Conservation (phyloP, 2,113 vertebrate species). For the Puffinus mauretanicus region DNA sequence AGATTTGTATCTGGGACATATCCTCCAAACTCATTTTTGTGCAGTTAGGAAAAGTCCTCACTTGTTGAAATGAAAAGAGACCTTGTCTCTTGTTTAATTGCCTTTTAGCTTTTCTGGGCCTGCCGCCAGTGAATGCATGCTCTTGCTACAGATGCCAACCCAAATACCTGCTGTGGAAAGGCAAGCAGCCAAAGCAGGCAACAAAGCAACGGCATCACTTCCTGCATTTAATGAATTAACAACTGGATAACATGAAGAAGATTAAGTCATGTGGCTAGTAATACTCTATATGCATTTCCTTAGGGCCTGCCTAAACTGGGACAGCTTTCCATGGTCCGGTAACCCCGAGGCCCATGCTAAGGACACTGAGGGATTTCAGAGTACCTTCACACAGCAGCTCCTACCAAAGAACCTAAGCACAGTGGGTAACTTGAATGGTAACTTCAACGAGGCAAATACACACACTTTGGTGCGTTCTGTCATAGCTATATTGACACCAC, state of each 20-base stretch:
- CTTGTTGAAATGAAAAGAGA: background rate
- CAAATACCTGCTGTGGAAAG: background rate
- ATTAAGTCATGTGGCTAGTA: background rate
- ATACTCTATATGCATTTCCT: background rate
- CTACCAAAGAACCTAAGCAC: background rate
- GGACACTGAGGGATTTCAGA: background rate
- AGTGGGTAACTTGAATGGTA: background rate
- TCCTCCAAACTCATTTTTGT: background rate
- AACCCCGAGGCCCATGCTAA: accelerated
- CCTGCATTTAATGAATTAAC: background rate
- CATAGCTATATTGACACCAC: background rate
- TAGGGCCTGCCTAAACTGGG: background rate
- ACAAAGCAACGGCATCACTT: background rate
- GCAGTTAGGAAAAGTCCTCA: background rate
- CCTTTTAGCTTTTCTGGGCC: background rate
- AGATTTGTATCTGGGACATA: background rate
- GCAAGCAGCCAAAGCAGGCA: background rate
- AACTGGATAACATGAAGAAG: background rate
- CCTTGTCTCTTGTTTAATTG: background rate
- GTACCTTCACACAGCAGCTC: background rate
- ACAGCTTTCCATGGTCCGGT: background rate
- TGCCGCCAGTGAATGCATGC: background rate
- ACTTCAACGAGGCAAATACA: background rate
- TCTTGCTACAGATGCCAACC: background rate
- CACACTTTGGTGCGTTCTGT: background rate